phyloP scores from a whole-genome alignment of 2,888 invertebrate genomes.

The Lepidocyrtoides sp. region DNA sequence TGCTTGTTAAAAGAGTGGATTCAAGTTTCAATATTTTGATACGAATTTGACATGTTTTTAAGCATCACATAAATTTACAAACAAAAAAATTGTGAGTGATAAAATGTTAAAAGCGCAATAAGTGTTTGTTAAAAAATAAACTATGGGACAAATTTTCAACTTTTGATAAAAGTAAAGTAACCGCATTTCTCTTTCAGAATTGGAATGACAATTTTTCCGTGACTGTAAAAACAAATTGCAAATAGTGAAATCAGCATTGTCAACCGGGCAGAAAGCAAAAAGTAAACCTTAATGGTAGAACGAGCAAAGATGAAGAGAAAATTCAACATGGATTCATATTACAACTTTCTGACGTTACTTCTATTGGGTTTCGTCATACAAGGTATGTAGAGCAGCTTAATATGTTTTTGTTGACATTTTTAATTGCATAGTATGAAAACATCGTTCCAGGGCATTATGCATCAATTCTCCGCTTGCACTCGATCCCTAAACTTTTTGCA shows the following conservation, averaged over 20 bases:
- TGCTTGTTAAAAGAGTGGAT: too few species aligned
- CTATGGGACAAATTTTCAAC: constrained; percentile 7
- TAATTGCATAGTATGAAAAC: not conserved
- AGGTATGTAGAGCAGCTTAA: too few species aligned
- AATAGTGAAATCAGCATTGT: too few species aligned
- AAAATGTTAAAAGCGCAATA: not conserved
- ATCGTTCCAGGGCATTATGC: not conserved
- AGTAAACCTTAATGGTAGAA: constrained; percentile 29
- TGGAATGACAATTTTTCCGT: constrained; percentile 21
- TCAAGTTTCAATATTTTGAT: too few species aligned
- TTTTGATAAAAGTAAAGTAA: constrained; percentile 1
- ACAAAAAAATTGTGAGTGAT: too few species aligned
- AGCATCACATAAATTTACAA: too few species aligned
- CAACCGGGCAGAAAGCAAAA: not conserved
- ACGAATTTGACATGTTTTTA: too few species aligned
- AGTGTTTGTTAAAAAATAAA: too few species aligned
- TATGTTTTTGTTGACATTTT: not conserved
- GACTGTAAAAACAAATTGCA: not conserved
- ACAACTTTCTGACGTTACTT: constrained; percentile 25
- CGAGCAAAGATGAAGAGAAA: constrained; percentile 44
- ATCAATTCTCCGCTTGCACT: not conserved
- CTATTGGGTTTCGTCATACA: constrained; percentile 67
- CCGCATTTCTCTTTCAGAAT: not conserved
- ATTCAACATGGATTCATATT: constrained; percentile 26
- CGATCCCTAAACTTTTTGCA: not conserved